Conservation (phyloP, 2,888 invertebrate species). For the Dryomyza anilis region DNA sequence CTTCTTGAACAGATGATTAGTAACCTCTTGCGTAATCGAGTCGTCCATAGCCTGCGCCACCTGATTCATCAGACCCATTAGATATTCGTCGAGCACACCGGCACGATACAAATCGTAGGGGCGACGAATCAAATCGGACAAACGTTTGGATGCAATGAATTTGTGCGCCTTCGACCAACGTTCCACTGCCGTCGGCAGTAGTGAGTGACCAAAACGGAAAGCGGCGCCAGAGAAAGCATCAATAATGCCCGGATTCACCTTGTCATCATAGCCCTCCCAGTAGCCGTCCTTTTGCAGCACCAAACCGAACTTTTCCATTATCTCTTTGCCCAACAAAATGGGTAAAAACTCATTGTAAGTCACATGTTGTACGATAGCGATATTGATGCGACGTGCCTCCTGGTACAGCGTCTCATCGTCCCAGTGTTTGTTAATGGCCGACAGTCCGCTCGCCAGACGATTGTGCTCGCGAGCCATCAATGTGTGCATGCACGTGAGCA, state of each 20-base stretch:
- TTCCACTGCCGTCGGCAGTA: constrained; percentile 88
- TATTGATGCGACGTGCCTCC: constrained; percentile 82
- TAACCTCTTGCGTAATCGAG: constrained; percentile 88
- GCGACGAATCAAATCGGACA: constrained; percentile 85
- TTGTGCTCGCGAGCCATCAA: constrained; percentile 92
- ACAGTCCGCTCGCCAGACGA: constrained; percentile 75
- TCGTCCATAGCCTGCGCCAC: constrained; percentile 95
- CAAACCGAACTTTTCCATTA: constrained; percentile 89
- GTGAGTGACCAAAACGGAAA: constrained; percentile 89
- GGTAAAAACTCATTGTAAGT: constrained; percentile 91
- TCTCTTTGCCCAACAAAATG: constrained; percentile 85
- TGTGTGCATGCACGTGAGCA: constrained; percentile 89
- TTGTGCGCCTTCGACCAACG: constrained; percentile 95
- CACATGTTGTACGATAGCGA: constrained; percentile 87
- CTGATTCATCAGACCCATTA: constrained; percentile 92
- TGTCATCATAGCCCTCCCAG: constrained; percentile 71
- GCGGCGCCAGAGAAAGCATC: constrained; percentile 91
- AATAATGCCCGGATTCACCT: constrained; percentile 85
- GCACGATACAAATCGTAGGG: constrained; percentile 90
- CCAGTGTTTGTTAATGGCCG: constrained; percentile 88
- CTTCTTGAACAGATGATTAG: constrained; percentile 90
- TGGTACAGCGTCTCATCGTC: constrained; percentile 91
- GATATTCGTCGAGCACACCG: constrained; percentile 87
- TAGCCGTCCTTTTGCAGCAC: constrained; percentile 77
- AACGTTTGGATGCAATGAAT: constrained; percentile 87